Evolutionary conservation across 1,140 invertebrate genomes (phyloP), one percentile per base, ranked within the genome.

Genomic region (Mylabris phalerata): DNA sequence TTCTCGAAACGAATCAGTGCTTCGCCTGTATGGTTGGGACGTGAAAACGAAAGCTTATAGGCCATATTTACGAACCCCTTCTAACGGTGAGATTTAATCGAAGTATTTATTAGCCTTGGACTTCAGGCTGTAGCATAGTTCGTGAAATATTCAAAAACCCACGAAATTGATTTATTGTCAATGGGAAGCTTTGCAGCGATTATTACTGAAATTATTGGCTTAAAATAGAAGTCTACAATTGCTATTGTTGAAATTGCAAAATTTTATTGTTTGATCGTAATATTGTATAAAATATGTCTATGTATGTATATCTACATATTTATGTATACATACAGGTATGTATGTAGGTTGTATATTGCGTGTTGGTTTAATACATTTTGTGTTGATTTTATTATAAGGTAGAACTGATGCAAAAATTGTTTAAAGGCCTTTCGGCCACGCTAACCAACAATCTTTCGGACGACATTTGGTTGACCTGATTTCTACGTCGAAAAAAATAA

Each of bases 1-100:
- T 58, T 58, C 43, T 19, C 32, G 32, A 19, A 50, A 40, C 38
- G 41, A 58, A 40, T 49, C 55, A 41, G 58, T 46, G 50, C 60
- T 58, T 57, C 48, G 44, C 52, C 47, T 32, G 27, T 13, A 32
- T 2, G 4, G 32, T 32, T 32, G 32, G 41, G n/a, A 57, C 55
- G 27, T 55, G 60, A 59, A 62, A 62, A 58, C 56, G 60, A 62
- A 62, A 62, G 60, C 60, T 58, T 50, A 42, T 27, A 45, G 10
- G 41, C 25, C 47, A 7, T 7, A 7, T 32, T 19, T 19, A 19
- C 32, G 4, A 32, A 32, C 32, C 7, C 32, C 32, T 32, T 32
- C 32, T 32, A 32, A 32, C 32, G 7, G 4, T 7, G 7, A 52
- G 56, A 62, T 62, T 50, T 62, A 58, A 62, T 62, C 56, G 50